phyloP scores from a whole-genome alignment of 2,113 vertebrate species.

The Periophthalmodon schlosseri region DNA sequence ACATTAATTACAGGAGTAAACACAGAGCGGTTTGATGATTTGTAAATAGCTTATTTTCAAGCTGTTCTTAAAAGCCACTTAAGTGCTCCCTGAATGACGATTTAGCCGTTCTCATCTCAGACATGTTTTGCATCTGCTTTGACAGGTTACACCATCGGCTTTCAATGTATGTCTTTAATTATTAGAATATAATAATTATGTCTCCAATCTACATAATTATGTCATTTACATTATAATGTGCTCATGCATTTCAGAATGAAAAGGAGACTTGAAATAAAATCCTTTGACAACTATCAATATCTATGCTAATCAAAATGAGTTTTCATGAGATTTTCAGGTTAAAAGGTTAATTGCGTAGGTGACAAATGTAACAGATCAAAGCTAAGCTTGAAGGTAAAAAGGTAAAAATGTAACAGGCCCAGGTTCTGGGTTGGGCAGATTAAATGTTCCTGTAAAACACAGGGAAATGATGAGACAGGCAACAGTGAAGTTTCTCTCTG shows the following conservation, averaged over 20 bases:
- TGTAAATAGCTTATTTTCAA: background rate
- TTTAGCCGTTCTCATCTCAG: background rate
- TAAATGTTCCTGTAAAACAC: too few relatives aligned
- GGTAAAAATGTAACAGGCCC: too few relatives aligned
- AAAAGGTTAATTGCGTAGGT: too few relatives aligned
- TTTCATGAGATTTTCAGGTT: background rate
- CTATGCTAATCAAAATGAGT: background rate
- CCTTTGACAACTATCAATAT: too few relatives aligned
- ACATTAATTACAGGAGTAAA: slow-evolving; percentile 7
- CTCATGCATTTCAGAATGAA: background rate
- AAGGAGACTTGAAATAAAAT: background rate
- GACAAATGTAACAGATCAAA: too few relatives aligned
- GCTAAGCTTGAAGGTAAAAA: too few relatives aligned
- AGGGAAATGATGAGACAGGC: too few relatives aligned
- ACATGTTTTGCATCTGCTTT: slow-evolving; percentile 5
- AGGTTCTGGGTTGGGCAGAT: too few relatives aligned
- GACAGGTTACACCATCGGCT: background rate
- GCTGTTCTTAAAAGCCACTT: slow-evolving; percentile 1
- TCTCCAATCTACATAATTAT: slow-evolving; percentile 1
- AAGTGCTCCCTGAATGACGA: background rate
- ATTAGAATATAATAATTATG: slow-evolving; percentile 3
- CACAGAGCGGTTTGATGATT: background rate
- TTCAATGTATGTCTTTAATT: slow-evolving; percentile 3
- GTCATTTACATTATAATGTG: background rate
- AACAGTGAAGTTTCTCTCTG: too few relatives aligned